Evolutionary conservation across 2,113 vertebrate species (phyloP).

Genomic region (Eptesicus fuscus): DNA sequence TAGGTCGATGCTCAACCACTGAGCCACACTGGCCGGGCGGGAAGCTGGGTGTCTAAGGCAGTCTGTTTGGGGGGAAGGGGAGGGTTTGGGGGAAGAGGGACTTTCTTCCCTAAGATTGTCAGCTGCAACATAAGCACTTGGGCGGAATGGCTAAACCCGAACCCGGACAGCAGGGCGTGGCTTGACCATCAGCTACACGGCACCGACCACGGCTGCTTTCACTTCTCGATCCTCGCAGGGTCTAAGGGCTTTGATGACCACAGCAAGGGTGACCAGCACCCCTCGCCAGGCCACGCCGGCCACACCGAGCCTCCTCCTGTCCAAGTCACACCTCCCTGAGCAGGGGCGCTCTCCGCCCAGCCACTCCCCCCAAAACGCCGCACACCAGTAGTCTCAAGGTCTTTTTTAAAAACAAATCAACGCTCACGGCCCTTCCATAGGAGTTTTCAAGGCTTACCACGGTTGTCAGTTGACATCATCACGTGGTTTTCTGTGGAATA

Average conservation of each 20-base stretch:
- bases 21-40: no score
- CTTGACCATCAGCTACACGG: neutral
- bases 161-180: neutral
- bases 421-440: slow-evolving; percentile 59
- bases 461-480: neutral
- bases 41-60: neutral
- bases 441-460: slow-evolving; percentile 53
- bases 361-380: slow-evolving; percentile 44
- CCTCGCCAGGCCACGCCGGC: neutral
- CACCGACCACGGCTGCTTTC: neutral
- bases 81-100: no score
- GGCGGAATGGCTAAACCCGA: neutral
- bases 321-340: neutral
- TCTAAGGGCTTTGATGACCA: neutral
- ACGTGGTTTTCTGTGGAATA: neutral
- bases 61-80: neutral
- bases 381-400: slow-evolving; percentile 13
- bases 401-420: neutral
- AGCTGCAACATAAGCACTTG: neutral
- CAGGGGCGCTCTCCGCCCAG: neutral
- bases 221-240: neutral
- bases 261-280: neutral
- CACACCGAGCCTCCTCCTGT: neutral
- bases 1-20: no score
- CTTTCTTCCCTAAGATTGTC: neutral